These are phyloP conservation scores for Galeopterus variegatus DNA, from an alignment of 2,113 vertebrate species.

Conservation along the genomic window DNA sequence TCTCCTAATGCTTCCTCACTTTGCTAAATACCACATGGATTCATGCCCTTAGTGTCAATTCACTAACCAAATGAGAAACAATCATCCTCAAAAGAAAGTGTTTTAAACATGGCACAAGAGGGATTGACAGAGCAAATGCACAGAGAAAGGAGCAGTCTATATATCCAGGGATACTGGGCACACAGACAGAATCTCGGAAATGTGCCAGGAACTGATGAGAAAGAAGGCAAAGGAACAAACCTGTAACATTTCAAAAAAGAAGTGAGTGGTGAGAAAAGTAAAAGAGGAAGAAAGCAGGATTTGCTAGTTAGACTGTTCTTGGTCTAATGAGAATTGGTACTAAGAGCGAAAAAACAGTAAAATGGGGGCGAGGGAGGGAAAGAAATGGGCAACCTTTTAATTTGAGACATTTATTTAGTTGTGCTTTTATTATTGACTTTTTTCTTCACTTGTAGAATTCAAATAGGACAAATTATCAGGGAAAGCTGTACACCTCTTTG, in stretches of 20 bases:
- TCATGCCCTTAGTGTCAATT: constrained; percentile 12
- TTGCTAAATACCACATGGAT: background rate
- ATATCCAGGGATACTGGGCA: too few relatives aligned
- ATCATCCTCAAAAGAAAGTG: background rate
- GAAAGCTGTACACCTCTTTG: background rate
- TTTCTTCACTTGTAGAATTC: constrained; percentile 36
- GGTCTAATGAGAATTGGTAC: background rate
- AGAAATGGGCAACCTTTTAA: background rate
- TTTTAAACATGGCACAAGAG: background rate
- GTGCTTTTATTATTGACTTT: constrained; percentile 22
- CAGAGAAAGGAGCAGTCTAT: background rate
- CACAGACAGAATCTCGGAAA: background rate
- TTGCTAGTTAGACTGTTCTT: background rate
- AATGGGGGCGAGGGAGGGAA: background rate
- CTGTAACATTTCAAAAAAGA: background rate
- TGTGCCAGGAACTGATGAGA: background rate
- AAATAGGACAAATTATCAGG: background rate
- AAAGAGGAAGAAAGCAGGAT: background rate
- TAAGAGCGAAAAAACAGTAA: background rate
- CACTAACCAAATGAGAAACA: constrained; percentile 50
- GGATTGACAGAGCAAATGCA: background rate
- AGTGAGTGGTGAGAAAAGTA: background rate
- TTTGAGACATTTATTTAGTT: background rate
- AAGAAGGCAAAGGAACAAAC: background rate
- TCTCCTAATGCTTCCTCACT: background rate